Conservation (phyloP, 1,140 invertebrate species). For the Brachionus rotundiformis region DNA sequence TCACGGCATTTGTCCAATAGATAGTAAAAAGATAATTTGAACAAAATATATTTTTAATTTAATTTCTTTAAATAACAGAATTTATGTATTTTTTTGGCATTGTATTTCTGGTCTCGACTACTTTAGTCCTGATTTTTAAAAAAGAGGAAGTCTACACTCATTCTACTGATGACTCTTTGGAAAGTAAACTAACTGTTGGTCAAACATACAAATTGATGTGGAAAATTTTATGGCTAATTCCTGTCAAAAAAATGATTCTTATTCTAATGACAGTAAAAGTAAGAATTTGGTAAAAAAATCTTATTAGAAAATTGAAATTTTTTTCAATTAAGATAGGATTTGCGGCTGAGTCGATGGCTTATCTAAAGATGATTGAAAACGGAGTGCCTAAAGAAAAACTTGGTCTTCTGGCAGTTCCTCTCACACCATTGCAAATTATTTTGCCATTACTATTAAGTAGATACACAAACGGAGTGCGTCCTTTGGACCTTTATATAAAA, state of each 20-base stretch:
- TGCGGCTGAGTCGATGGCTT: slow-evolving; percentile 88
- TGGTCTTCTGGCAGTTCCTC: slow-evolving; percentile 80
- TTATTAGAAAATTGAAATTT: slow-evolving; percentile 55
- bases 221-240: slow-evolving; percentile 67
- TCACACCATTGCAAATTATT: slow-evolving; percentile 90
- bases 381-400: slow-evolving; percentile 93
- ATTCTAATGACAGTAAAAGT: slow-evolving; percentile 89
- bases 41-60: not conserved
- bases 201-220: slow-evolving; percentile 45
- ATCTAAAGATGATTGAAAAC: slow-evolving; percentile 88
- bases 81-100: slow-evolving; percentile 61
- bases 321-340: slow-evolving; percentile 78
- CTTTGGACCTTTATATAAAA: slow-evolving; percentile 83
- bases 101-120: slow-evolving; percentile 85
- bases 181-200: slow-evolving; percentile 6
- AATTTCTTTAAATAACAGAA: not conserved
- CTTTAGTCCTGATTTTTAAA: slow-evolving; percentile 84
- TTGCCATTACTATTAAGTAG: slow-evolving; percentile 83
- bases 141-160: slow-evolving; percentile 71
- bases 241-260: slow-evolving; percentile 73
- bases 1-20: slow-evolving; percentile 36
- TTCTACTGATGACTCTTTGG: not conserved
- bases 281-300: slow-evolving; percentile 54
- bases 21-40: not conserved
- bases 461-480: slow-evolving; percentile 82